phyloP scores from a whole-genome alignment of 2,113 vertebrate genomes.

The Chelonoidis abingdonii region DNA sequence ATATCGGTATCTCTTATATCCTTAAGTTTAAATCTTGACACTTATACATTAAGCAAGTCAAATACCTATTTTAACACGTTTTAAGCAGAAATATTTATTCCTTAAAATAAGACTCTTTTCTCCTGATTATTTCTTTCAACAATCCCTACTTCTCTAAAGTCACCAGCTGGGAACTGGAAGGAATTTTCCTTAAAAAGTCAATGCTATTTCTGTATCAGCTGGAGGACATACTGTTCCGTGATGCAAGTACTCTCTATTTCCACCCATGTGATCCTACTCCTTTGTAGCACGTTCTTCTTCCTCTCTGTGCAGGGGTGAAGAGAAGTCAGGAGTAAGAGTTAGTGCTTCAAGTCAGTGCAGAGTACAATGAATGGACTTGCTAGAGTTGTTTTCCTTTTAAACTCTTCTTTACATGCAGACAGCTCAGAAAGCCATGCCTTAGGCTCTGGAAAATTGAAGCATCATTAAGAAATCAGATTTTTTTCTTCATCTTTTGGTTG shows the following conservation, averaged over 20 bases:
- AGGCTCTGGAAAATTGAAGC: not conserved
- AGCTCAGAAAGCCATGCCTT: not conserved
- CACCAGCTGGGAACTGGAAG: not conserved
- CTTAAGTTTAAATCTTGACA: not conserved
- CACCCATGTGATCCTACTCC: accelerated
- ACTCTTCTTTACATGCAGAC: not conserved
- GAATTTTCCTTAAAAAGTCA: not conserved
- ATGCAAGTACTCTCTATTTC: not conserved
- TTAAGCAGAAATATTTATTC: not conserved
- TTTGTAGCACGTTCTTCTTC: not conserved
- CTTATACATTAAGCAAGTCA: not conserved
- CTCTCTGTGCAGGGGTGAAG: not conserved
- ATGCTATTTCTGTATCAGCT: not conserved
- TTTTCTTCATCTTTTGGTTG: not conserved
- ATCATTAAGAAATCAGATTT: not conserved
- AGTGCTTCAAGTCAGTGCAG: not conserved
- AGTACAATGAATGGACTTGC: not conserved
- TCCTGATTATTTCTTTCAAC: not conserved
- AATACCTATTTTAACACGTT: not conserved
- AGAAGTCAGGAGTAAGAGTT: not conserved
- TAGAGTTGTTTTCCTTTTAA: not conserved
- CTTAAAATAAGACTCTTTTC: not conserved
- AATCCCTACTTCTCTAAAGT: not conserved
- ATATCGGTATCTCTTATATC: not conserved
- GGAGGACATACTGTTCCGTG: not conserved